Percentiles rank a stretch among this genome's conserved stretches.
Conservation (phyloP, 2,113 vertebrate species). For the Peromyscus californicus region DNA sequence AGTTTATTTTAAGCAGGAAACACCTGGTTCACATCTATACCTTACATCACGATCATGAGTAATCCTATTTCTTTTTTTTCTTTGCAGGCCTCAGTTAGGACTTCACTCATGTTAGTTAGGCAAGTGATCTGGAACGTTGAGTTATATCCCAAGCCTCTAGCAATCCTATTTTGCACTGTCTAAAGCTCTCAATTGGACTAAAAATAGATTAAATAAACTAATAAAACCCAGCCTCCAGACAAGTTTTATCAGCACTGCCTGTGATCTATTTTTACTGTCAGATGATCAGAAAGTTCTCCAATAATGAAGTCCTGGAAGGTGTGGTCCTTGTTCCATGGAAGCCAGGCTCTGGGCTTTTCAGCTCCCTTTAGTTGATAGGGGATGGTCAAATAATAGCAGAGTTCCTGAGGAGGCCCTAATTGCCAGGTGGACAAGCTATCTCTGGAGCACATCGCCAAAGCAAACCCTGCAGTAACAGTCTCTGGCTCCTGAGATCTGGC, state of each 20-base stretch:
- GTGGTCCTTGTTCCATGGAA: conserved; percentile 35
- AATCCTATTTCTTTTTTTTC: not conserved
- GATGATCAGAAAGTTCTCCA: conserved; percentile 54
- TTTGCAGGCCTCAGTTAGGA: not conserved
- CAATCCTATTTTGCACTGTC: conserved; percentile 7
- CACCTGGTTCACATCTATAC: conserved; percentile 10
- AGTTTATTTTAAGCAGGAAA: conserved; percentile 11
- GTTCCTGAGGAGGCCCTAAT: not conserved
- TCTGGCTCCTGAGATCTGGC: not conserved
- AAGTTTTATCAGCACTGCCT: conserved; percentile 53
- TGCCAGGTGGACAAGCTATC: not conserved
- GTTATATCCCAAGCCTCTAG: not conserved
- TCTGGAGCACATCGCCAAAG: conserved; percentile 21
- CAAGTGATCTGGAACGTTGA: not conserved
- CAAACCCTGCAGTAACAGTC: conserved; percentile 31
- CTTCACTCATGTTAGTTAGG: too few species aligned
- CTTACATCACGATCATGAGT: not conserved
- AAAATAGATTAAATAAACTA: conserved; percentile 56
- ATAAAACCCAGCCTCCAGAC: conserved; percentile 30
- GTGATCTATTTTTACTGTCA: conserved; percentile 67
- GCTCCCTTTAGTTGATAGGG: not conserved
- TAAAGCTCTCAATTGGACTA: conserved; percentile 43
- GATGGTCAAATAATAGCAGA: conserved; percentile 2
- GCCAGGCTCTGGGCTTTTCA: conserved; percentile 19
- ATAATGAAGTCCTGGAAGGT: conserved; percentile 37